Conservation (phyloP, 2,113 vertebrate species). For the Pseudois nayaur region DNA sequence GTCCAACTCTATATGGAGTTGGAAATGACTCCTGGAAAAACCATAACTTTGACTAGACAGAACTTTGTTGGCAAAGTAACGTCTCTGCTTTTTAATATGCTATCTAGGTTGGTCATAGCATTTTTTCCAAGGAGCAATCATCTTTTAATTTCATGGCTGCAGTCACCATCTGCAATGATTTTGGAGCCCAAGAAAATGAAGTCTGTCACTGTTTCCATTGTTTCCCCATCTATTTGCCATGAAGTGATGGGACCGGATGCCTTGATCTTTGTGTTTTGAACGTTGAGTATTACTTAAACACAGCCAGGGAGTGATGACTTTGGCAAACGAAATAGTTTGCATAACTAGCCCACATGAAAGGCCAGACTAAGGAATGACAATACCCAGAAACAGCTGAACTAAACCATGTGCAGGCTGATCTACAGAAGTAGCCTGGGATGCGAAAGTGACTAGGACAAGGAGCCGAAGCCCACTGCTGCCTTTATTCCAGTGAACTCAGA, state of each 20-base stretch:
- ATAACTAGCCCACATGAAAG: background rate
- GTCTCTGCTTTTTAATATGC: background rate
- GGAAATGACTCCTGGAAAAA: background rate
- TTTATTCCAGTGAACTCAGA: background rate
- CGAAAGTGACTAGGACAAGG: background rate
- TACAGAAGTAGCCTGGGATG: background rate
- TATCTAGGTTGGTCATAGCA: background rate
- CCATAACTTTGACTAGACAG: background rate
- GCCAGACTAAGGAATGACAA: background rate
- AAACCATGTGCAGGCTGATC: background rate
- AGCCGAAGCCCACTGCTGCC: background rate
- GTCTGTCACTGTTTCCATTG: background rate
- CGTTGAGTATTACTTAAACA: background rate
- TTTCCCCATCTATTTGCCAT: background rate
- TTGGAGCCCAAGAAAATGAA: background rate
- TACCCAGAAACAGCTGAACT: background rate
- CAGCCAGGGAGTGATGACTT: background rate
- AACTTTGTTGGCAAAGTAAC: background rate
- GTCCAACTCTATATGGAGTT: background rate
- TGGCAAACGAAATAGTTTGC: background rate
- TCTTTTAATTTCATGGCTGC: background rate
- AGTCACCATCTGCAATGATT: background rate
- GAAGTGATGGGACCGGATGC: background rate
- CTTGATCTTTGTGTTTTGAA: background rate
- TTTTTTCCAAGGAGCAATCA: background rate